These are phyloP conservation scores for Macrotrachela quadricornifera DNA, from an alignment of 1,140 invertebrate genomes.

Conservation along the genomic window DNA sequence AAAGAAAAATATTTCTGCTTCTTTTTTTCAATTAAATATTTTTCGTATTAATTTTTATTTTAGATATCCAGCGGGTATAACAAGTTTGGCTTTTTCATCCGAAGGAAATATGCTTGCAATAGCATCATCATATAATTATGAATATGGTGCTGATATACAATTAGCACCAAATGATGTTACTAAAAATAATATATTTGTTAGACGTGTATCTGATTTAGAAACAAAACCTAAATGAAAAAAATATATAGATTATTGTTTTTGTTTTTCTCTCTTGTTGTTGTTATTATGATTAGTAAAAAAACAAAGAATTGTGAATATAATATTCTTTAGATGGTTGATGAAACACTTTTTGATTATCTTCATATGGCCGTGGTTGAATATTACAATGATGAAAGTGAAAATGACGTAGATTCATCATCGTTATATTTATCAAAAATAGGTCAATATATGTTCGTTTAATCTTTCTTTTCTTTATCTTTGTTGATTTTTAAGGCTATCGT, in stretches of 20 bases:
- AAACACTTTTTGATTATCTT: too few species aligned
- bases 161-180: constrained; percentile 24
- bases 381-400: too few species aligned
- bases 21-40: background rate
- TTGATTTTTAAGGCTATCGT: too few species aligned
- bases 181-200: constrained; percentile 70
- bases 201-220: constrained; percentile 85
- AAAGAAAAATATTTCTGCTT: background rate
- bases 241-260: background rate
- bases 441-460: too few species aligned
- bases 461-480: too few species aligned
- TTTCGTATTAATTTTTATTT: constrained; percentile 9
- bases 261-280: too few species aligned
- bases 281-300: too few species aligned
- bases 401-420: too few species aligned
- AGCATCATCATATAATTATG: constrained; percentile 72
- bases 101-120: constrained; percentile 77
- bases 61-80: constrained; percentile 77
- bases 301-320: too few species aligned
- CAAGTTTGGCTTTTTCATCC: constrained; percentile 71
- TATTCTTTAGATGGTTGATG: too few species aligned
- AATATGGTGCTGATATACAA: constrained; percentile 44
- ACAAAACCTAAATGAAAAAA: constrained; percentile 86
- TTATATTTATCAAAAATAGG: too few species aligned
- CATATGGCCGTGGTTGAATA: too few species aligned